A percentile compares a stretch with the other conserved stretches of the same genome.
phyloP scores from a whole-genome alignment of 2,888 invertebrate species.

The Plebejus melissa region DNA sequence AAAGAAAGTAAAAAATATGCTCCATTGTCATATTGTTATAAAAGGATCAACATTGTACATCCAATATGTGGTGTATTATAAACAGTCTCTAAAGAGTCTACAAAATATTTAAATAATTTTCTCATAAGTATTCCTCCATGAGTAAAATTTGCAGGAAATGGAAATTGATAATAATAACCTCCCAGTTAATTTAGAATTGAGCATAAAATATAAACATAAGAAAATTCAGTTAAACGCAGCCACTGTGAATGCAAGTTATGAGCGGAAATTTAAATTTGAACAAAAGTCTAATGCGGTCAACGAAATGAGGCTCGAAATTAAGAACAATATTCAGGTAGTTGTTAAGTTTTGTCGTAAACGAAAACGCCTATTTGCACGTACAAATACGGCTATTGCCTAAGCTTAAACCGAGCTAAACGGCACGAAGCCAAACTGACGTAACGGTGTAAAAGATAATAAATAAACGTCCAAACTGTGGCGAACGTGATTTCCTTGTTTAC shows the following conservation, averaged over 20 bases:
- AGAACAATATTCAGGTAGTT: neutral
- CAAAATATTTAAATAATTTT: neutral
- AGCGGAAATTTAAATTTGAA: neutral
- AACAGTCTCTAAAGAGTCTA: neutral
- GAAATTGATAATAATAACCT: neutral
- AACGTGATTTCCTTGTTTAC: conserved; percentile 21
- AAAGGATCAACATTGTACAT: neutral
- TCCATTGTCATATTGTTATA: neutral
- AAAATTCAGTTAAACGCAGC: neutral
- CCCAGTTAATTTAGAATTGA: neutral
- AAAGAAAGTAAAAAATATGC: neutral
- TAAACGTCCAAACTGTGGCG: conserved; percentile 20
- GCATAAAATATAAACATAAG: neutral
- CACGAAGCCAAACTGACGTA: neutral
- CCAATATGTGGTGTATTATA: neutral
- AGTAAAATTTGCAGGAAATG: neutral
- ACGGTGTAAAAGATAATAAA: conserved; percentile 4
- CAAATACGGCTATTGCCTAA: neutral
- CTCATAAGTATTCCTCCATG: conserved; percentile 1
- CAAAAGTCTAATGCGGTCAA: neutral
- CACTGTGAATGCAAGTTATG: neutral
- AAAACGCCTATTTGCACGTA: neutral
- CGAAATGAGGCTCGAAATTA: conserved; percentile 1
- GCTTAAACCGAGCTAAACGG: neutral
- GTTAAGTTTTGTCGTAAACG: neutral